Evolutionary conservation across 2,113 vertebrate species (phyloP), one percentile per base, ranked within the genome.

Genomic region (Donacobius atricapilla): DNA sequence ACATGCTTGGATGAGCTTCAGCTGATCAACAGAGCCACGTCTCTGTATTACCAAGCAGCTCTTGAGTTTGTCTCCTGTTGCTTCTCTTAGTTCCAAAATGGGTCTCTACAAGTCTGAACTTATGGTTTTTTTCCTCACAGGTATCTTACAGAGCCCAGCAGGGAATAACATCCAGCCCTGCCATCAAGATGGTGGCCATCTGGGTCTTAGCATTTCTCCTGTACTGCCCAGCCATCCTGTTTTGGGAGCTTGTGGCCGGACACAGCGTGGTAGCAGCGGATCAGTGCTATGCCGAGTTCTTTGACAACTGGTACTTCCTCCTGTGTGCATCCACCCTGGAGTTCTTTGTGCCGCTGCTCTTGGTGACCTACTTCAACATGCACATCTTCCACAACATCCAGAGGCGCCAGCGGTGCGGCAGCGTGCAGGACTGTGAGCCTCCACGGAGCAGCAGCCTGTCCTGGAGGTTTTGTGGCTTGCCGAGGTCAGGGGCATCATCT

Each of bases 151-250:
- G 99, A 96, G 97, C 97, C 19, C 98, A 97, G 73, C 96, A 98
- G 39, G 97, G 98, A 69, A 97, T 97, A 76, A 97, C 91, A 1
- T 77, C 90, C 68, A 98, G 83, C 70, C 98, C 97, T 24, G 95
- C 98, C 47, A 13, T 96, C 37, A 97, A 98, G 97, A 99, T 99
- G 98, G 90, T 98, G 83, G 96, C 97, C 0, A 97, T 98, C 47
- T 99, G 99, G 99, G 95, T 98, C 69, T 64, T 98, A 37, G 98
- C 99, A 30, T 99, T 99, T 84, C 98, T 99, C 50, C 98, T 99
- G 57, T 99, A 99, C 27, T 98, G 98, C 66, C 99, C 99, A 0
- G 97, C 99, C 37, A 98, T 99, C 85, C 97, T 99, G 85, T 96
- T 98, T 82, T 98, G 98, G 98, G 98, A 98, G 91, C 23, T 51